Conservation (phyloP, 2,113 vertebrate species). For the Onychostoma macrolepis region DNA sequence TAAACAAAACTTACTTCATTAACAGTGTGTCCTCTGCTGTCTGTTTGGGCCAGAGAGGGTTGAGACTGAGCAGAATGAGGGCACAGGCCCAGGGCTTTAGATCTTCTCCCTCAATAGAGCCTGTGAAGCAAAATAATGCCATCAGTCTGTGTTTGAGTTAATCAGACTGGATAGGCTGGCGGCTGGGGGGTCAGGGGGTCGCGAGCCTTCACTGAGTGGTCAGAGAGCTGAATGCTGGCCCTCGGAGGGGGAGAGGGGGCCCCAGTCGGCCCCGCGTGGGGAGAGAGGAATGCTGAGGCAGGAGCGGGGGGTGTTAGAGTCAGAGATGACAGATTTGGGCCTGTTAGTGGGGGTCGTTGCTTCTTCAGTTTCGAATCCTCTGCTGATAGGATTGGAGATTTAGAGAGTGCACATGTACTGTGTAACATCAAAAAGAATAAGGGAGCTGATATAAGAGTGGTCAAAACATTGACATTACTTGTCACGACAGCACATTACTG, state of each 20-base stretch:
- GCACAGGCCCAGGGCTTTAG: slow-evolving; percentile 78
- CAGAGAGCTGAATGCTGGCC: slow-evolving; percentile 85
- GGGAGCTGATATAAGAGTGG: slow-evolving; percentile 20
- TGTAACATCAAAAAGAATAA: slow-evolving; percentile 26
- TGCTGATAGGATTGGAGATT: slow-evolving; percentile 44
- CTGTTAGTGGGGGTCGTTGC: slow-evolving; percentile 55
- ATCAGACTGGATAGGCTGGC: slow-evolving; percentile 87
- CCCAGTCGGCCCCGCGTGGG: slow-evolving; percentile 53
- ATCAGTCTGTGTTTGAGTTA: slow-evolving; percentile 84
- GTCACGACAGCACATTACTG: slow-evolving; percentile 3
- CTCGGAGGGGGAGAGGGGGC: slow-evolving; percentile 55
- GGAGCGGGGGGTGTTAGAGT: slow-evolving; percentile 60
- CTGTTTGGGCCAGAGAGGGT: slow-evolving; percentile 63
- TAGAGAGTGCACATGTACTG: slow-evolving; percentile 28
- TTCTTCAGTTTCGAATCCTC: slow-evolving; percentile 47
- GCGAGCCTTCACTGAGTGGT: slow-evolving; percentile 76
- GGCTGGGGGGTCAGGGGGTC: slow-evolving; percentile 82
- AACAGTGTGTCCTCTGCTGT: slow-evolving; percentile 68
- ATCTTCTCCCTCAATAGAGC: slow-evolving; percentile 81
- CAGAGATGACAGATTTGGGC: slow-evolving; percentile 63
- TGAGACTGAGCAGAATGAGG: slow-evolving; percentile 80
- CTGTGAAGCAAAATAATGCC: slow-evolving; percentile 89
- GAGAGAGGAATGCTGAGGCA: slow-evolving; percentile 48
- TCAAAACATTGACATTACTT: slow-evolving; percentile 21
- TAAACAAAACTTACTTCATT: slow-evolving; percentile 63